Evolutionary conservation across 2,113 vertebrate species (phyloP).

Genomic region (Salvator merianae): DNA sequence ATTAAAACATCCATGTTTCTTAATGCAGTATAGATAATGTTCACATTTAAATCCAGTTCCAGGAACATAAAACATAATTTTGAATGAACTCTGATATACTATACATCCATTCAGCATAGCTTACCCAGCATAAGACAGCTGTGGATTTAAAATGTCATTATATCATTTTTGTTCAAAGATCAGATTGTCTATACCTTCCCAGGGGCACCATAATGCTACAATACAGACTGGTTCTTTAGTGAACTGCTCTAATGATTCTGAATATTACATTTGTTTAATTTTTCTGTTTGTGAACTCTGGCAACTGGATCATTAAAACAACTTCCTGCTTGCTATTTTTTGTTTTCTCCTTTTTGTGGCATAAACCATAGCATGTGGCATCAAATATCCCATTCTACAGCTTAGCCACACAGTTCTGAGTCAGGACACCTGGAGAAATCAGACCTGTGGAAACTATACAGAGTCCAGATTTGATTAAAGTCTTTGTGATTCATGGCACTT

Average conservation of each 20-base stretch:
- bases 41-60: neutral
- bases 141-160: neutral
- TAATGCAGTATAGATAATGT: neutral
- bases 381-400: conserved; percentile 28
- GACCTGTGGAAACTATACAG: conserved; percentile 32
- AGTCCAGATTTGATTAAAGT: conserved; percentile 35
- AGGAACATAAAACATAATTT: neutral
- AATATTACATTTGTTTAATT: neutral
- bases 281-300: neutral
- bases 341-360: neutral
- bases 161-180: neutral
- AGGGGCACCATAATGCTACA: neutral
- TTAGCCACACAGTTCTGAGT: conserved; percentile 61
- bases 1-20: neutral
- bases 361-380: conserved; percentile 36
- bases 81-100: neutral
- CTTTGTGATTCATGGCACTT: neutral
- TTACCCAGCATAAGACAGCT: neutral
- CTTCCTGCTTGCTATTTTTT: neutral
- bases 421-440: conserved; percentile 65
- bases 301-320: conserved; percentile 11
- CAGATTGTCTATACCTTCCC: neutral
- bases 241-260: neutral
- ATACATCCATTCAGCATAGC: neutral
- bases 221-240: neutral